phyloP scores from a whole-genome alignment of 2,113 vertebrate species.

The Gambusia holbrooki region DNA sequence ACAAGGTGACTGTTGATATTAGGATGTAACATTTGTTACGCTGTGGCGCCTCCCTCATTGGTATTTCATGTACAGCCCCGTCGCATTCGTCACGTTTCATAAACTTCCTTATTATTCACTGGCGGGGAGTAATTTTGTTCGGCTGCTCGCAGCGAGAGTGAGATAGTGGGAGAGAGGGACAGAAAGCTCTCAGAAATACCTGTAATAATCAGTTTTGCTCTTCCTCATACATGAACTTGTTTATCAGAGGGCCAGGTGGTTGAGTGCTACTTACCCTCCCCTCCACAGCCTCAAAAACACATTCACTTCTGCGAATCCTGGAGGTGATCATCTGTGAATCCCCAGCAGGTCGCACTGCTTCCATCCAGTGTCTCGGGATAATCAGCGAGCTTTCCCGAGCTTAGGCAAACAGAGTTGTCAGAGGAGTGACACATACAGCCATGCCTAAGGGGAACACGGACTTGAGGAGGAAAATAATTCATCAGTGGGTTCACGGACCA shows the following conservation, averaged over 20 bases:
- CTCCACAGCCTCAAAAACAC: slow-evolving; percentile 34
- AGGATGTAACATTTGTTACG: slow-evolving; percentile 73
- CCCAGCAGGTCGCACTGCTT: slow-evolving; percentile 33
- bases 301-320: slow-evolving; percentile 48
- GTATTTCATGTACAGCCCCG: slow-evolving; percentile 75
- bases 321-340: slow-evolving; percentile 60
- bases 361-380: slow-evolving; percentile 47
- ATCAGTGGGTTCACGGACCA: slow-evolving; percentile 64
- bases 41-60: slow-evolving; percentile 73
- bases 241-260: slow-evolving; percentile 71
- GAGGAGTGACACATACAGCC: slow-evolving; percentile 58
- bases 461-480: slow-evolving; percentile 48
- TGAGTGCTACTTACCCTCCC: slow-evolving; percentile 51
- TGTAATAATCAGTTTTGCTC: slow-evolving; percentile 63
- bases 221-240: slow-evolving; percentile 65
- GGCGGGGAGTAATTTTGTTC: slow-evolving; percentile 70
- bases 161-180: slow-evolving; percentile 57
- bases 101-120: slow-evolving; percentile 82
- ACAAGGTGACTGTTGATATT: slow-evolving; percentile 82
- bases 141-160: slow-evolving; percentile 62
- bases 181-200: slow-evolving; percentile 60
- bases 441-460: slow-evolving; percentile 50
- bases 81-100: slow-evolving; percentile 80
- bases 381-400: slow-evolving; percentile 64
- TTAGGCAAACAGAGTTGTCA: slow-evolving; percentile 76